Evolutionary conservation across 2,113 vertebrate species (phyloP).

Genomic region (Tragelaphus buxtoni): DNA sequence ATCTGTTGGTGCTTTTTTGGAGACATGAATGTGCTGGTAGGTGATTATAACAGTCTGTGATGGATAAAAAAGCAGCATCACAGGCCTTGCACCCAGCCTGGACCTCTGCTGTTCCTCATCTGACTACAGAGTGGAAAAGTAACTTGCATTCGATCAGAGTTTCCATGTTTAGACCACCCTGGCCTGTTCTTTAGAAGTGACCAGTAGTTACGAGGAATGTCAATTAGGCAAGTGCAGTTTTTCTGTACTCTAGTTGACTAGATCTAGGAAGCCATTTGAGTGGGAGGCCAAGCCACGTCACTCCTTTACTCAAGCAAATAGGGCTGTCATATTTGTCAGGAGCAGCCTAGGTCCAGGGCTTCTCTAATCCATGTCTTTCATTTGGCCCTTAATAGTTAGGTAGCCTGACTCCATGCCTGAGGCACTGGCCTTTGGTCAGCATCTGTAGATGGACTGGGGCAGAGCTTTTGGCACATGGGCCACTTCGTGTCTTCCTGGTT

Average conservation of each 20-base stretch:
- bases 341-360: not conserved
- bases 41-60: rapidly evolving
- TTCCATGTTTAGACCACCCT: not conserved
- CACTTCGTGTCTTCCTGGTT: not conserved
- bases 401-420: not conserved
- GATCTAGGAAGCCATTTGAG: not conserved
- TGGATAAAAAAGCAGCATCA: not conserved
- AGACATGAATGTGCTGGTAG: not conserved
- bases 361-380: not conserved
- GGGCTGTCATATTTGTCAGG: not conserved
- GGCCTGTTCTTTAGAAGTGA: not conserved
- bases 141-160: not conserved
- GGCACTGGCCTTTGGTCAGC: not conserved
- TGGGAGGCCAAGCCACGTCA: not conserved
- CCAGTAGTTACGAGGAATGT: not conserved
- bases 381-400: not conserved
- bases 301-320: not conserved
- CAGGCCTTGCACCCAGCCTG: rapidly evolving
- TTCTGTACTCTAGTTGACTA: not conserved
- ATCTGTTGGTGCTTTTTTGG: not conserved
- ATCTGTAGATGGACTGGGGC: not conserved
- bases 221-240: not conserved
- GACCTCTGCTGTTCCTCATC: not conserved
- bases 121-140: not conserved
- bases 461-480: not conserved